Conservation (phyloP, 2,797 vertebrate species). For the Mionectes olivaceus region DNA sequence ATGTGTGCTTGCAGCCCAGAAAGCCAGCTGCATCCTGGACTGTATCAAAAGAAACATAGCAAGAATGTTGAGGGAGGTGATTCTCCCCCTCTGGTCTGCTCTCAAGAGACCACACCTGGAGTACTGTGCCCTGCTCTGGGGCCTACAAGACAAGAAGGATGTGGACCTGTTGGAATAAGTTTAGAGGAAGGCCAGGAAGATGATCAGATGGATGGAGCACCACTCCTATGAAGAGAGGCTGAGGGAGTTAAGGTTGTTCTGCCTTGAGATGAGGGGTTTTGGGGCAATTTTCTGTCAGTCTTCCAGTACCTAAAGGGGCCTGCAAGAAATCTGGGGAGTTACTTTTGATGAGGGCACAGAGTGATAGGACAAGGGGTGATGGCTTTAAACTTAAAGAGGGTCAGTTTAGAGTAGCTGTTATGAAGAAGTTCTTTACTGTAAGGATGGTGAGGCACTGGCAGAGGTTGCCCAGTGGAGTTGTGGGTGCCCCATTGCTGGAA, state of each 20-base stretch:
- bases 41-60: neutral
- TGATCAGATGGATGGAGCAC: neutral
- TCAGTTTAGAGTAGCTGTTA: neutral
- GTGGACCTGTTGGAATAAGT: fast-evolving
- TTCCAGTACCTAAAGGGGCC: neutral
- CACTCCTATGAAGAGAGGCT: neutral
- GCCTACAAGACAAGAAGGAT: neutral
- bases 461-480: neutral
- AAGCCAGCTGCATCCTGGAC: neutral
- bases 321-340: neutral
- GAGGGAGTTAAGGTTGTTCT: too few species aligned
- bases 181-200: fast-evolving
- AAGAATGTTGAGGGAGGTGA: neutral
- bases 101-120: neutral
- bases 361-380: too few species aligned
- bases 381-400: neutral
- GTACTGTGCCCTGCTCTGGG: neutral
- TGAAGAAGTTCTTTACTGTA: neutral
- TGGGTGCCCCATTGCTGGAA: too few species aligned
- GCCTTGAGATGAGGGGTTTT: neutral
- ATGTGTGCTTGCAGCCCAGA: neutral
- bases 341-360: neutral
- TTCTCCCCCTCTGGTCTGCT: neutral
- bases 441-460: neutral
- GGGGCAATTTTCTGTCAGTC: neutral